Evolutionary conservation across 2,888 invertebrate genomes (phyloP).

Genomic region (Trilocha varians): DNA sequence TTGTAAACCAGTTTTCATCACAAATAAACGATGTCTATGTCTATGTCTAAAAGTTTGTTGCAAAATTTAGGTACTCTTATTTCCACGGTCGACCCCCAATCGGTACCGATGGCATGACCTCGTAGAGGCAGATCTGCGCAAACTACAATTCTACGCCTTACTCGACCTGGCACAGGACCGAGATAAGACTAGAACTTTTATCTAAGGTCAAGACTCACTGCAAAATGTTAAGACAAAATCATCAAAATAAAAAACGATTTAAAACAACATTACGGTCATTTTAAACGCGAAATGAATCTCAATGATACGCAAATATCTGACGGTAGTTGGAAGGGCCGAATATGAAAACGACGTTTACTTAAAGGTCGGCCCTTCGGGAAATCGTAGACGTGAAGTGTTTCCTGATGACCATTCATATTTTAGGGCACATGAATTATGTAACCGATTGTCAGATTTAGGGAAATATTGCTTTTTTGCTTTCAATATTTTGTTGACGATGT

Average conservation of each 20-base stretch:
- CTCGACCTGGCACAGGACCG: too few relatives aligned
- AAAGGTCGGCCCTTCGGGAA: slow-evolving; percentile 13
- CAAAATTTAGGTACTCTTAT: too few relatives aligned
- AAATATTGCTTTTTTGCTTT: background rate
- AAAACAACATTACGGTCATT: background rate
- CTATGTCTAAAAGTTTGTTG: too few relatives aligned
- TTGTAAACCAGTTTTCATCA: too few relatives aligned
- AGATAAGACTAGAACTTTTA: too few relatives aligned
- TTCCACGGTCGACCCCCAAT: too few relatives aligned
- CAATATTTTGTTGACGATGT: background rate
- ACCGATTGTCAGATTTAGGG: background rate
- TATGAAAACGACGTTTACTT: slow-evolving; percentile 15
- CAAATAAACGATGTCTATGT: too few relatives aligned
- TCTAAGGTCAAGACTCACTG: too few relatives aligned
- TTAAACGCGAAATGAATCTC: background rate
- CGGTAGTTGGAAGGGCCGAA: slow-evolving; percentile 3
- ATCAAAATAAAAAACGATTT: background rate
- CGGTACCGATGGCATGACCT: too few relatives aligned
- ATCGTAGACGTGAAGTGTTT: slow-evolving; percentile 10
- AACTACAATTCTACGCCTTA: too few relatives aligned
- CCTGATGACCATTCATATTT: background rate
- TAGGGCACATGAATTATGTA: background rate
- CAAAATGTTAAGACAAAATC: too few relatives aligned
- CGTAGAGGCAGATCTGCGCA: too few relatives aligned
- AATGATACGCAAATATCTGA: slow-evolving; percentile 4